Evolutionary conservation across 2,888 invertebrate genomes (phyloP), one percentile per base, ranked within the genome.

Genomic region (Ellobium chinense): DNA sequence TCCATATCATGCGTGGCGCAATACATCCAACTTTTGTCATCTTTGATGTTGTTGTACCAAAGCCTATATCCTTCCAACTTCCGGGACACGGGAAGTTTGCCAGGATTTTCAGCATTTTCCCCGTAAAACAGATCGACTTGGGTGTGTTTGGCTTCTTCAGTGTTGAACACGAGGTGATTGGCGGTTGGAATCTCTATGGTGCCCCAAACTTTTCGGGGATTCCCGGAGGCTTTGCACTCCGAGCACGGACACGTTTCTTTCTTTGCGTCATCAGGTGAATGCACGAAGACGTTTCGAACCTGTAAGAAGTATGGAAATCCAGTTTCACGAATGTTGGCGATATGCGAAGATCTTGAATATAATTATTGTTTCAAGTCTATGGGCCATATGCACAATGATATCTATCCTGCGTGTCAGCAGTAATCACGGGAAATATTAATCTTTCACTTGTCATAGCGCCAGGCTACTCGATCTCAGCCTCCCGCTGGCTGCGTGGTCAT

Each of bases 1-100:
- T 66, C 34, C 66, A 66, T 18, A 36, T 66, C 39, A 37, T 66
- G 66, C 1, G 66, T 66, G 36, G 39, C 39, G 24, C 66, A 66
- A 36, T 24, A 37, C 21, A 66, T 37, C 66, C 66, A 66, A 14
- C 66, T 37, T 24, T 66, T 66, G 24, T 66, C 66, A n/a, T 66
- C 66, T 21, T 24, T 39, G 24, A 66, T 66, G 24, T 66, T 66
- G 39, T n/a, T 66, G 39, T 66, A 39, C 66, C 37, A 66, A n/a
- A 66, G 24, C 2, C n/a, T 24, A 36, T 66, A 66, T 7, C 39
- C 66, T 1, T n/a, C 27, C 21, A 66, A 2, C 46, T 46, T 46
- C 34, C 36, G 63, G 24, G 21, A 37, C 24, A n/a, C 12, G 31
- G 1, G 12, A 12, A 24, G 3, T 24, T 2, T 14, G 39, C 39